Evolutionary conservation across 1,140 invertebrate genomes (phyloP), one percentile per base, ranked within the genome.

Genomic region (Monochamus saltuarius): DNA sequence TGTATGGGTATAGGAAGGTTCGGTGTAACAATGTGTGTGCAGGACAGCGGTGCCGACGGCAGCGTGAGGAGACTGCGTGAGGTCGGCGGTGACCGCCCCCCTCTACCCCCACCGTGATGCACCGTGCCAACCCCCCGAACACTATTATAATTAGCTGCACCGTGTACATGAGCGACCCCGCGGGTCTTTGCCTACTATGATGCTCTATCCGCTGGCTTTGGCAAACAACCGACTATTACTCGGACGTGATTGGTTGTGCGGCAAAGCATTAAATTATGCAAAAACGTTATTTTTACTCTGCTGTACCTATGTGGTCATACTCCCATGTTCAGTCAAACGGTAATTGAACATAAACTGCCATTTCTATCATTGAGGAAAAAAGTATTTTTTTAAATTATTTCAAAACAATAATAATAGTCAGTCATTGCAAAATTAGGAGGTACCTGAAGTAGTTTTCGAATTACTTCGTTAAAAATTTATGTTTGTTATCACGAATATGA

Each of bases 1-100:
- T 17, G 45, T 59, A 64, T 55, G 52, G 43, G 50, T 56, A 50
- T 52, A 66, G 61, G 64, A 69, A 70, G 64, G 68, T 65, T 64
- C 63, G 60, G 65, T 69, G 67, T 65, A 67, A 71, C 69, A 71
- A 70, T 69, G 63, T 62, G 40, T 54, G 49, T 61, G 61, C 57
- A 57, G 71, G 67, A 67, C 66, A 70, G 69, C 69, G 71, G 71
- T 67, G 55, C 68, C 71, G 69, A 61, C 62, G 66, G 59, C 64
- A 67, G 61, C 70, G 65, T 69, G 68, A 68, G 22, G 70, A 73
- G 72, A 73, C 74, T 75, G 74, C 74, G 74, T 75, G 74, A 66
- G 74, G 71, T 68, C 72, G 74, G 68, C 68, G 73, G 74, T 74
- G 74, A 73, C 71, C 73, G 73, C 72, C 72, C 68, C 70, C 68